These are phyloP conservation scores for Stegodyphus dumicola DNA, from an alignment of 1,140 invertebrate genomes.

Conservation along the genomic window DNA sequence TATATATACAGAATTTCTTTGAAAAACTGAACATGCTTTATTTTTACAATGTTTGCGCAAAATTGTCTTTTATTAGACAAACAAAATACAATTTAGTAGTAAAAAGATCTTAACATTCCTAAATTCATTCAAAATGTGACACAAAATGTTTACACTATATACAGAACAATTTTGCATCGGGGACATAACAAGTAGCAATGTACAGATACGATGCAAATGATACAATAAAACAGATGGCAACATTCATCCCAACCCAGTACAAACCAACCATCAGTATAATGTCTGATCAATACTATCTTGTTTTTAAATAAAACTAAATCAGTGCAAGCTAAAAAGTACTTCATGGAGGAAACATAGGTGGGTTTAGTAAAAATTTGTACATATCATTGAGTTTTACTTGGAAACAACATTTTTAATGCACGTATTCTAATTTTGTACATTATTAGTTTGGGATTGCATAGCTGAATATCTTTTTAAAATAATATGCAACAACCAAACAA, in stretches of 20 bases:
- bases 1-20: conserved; percentile 56
- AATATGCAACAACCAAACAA: too few species aligned
- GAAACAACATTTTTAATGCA: not conserved
- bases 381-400: conserved; percentile 22
- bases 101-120: conserved; percentile 52
- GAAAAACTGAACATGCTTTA: conserved; percentile 45
- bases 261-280: conserved; percentile 24
- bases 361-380: conserved; percentile 41
- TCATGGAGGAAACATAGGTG: conserved; percentile 25
- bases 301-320: conserved; percentile 4
- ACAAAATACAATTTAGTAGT: conserved; percentile 52
- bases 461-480: too few species aligned
- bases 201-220: conserved; percentile 54
- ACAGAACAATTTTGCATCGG: conserved; percentile 32
- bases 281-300: conserved; percentile 10
- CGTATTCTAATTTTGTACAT: conserved; percentile 2
- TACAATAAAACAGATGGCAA: conserved; percentile 50
- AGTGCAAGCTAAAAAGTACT: conserved; percentile 17
- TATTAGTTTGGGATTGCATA: not conserved
- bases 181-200: conserved; percentile 40
- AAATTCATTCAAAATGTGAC: conserved; percentile 42
- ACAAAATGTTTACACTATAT: conserved; percentile 46
- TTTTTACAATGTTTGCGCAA: conserved; percentile 50
- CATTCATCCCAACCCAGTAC: conserved; percentile 28
- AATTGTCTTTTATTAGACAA: conserved; percentile 41